A percentile compares a stretch with the other conserved stretches of the same genome.
Conservation (phyloP, 2,797 vertebrate species). For the Tiaroga cobitis region DNA sequence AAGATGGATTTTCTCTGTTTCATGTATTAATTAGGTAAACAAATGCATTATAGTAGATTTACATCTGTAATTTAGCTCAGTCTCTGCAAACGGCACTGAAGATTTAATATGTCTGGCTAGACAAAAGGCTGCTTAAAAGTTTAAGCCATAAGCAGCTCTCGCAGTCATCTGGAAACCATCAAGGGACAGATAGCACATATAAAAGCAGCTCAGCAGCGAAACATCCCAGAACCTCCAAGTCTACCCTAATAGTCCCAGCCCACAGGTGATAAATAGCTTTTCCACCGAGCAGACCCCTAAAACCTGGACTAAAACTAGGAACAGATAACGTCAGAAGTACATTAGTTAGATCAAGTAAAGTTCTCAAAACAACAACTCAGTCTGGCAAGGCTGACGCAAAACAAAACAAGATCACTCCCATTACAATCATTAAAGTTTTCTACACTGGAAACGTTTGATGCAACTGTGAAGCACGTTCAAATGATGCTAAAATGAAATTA, state of each 20-base stretch:
- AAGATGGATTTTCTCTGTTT: constrained; percentile 62
- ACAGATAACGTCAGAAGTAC: constrained; percentile 24
- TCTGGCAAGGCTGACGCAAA: neutral
- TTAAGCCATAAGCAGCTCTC: constrained; percentile 53
- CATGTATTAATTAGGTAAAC: constrained; percentile 63
- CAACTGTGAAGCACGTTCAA: neutral
- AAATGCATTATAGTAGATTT: constrained; percentile 61
- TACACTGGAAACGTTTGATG: neutral
- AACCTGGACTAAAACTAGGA: constrained; percentile 1
- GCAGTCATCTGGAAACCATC: constrained; percentile 59
- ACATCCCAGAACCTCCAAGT: constrained; percentile 12
- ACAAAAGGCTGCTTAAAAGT: constrained; percentile 60
- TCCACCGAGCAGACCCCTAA: constrained; percentile 8
- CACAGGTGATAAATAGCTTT: constrained; percentile 27
- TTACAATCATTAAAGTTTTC: neutral
- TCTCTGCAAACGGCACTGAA: constrained; percentile 45
- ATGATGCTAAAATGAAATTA: neutral
- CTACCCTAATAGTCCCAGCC: constrained; percentile 35
- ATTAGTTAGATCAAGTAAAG: neutral
- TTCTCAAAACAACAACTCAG: constrained; percentile 1
- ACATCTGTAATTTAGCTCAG: constrained; percentile 63
- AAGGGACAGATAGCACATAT: constrained; percentile 55
- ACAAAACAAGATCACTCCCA: neutral
- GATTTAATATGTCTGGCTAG: constrained; percentile 33
- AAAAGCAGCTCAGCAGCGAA: constrained; percentile 36